Evolutionary conservation across 1,140 invertebrate genomes (phyloP), one percentile per base, ranked within the genome.

Genomic region (Mycetomoellerius zeteki): DNA sequence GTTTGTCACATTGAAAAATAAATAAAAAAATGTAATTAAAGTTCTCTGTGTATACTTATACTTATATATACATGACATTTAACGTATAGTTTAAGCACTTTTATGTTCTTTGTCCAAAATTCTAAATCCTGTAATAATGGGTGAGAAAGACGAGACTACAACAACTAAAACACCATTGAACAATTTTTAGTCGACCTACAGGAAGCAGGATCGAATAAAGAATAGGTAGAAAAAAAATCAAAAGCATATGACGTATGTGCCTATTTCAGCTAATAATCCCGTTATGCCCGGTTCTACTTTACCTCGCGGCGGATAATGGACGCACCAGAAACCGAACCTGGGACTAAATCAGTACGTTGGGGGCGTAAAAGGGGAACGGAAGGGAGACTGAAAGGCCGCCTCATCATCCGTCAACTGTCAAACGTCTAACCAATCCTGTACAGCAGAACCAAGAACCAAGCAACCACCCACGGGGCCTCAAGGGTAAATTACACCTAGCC

Each of bases 341-440:
- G 52, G 81, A 76, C 80, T 69, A 80, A 72, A 85, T 72, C 81
- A 85, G 58, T 64, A 88, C 69, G 90, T 91, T 82, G 88, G 78
- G 90, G 92, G 92, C 90, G 92, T 90, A 91, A 88, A 89, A 78
- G 89, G 86, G 86, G 82, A 82, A 56, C 19, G 30, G 21, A 81
- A 88, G 84, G 80, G 89, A 89, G 82, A 90, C 90, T 93, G 89
- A 92, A 89, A 93, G 94, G 94, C 94, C 93, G 94, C 90, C 94
- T 95, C 92, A 93, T 95, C 93, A 95, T 95, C 92, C 94, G 94
- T 95, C 95, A 95, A 94, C 91, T 95, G 95, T 95, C 95, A 94
- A 93, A 93, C 93, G 86, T 91, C 91, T 88, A 90, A 92, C 95
- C 95, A 95, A 95, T 95, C 95, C 94, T 92, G 91, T 89, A 92